A percentile compares a stretch with the other conserved stretches of the same genome.
These are phyloP conservation scores for Montipora cactus DNA, from an alignment of 64 coral and sea anemone genomes.

Conservation along the genomic window DNA sequence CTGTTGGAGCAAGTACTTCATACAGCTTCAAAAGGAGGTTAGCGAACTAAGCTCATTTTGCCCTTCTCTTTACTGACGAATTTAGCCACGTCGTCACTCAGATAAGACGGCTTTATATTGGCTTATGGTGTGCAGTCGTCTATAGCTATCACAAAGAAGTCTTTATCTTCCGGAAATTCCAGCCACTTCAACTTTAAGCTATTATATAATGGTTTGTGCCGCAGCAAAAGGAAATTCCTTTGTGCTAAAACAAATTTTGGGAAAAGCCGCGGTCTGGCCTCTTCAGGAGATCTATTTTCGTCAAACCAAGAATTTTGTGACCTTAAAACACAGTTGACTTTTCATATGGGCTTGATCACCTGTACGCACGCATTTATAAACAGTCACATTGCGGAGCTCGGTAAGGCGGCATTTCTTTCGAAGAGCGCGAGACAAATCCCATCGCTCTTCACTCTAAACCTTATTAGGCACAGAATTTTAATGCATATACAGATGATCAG, in stretches of 20 bases:
- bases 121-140: not conserved
- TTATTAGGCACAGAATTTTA: too few species aligned
- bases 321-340: too few species aligned
- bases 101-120: not conserved
- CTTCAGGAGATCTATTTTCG: not conserved
- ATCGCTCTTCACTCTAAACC: too few species aligned
- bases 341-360: too few species aligned
- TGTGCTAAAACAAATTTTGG: not conserved
- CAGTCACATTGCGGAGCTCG: not conserved
- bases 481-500: not conserved
- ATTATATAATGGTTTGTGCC: not conserved
- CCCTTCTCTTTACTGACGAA: not conserved
- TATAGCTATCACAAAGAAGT: not conserved
- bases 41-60: too few species aligned
- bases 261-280: too few species aligned
- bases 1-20: too few species aligned
- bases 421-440: too few species aligned
- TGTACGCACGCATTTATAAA: too few species aligned
- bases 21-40: not conserved
- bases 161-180: conserved; percentile 43
- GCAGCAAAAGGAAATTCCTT: not conserved
- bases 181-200: conserved; percentile 23
- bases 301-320: not conserved
- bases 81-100: not conserved
- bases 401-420: too few species aligned